Conservation (phyloP, 2,113 vertebrate species). For the rat (Rattus norvegicus) region GRCr8 NC_086024.1:76057501-76058000, state of each 20-base stretch:
- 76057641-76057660: no score
- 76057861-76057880: background rate
- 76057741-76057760: background rate
- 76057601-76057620: background rate
- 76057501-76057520: constrained; percentile 56
- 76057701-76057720: no score
- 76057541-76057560: constrained; percentile 34
- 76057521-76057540: constrained; percentile 43
- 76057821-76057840: constrained; percentile 38
- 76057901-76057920: background rate
- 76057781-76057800: constrained; percentile 33
- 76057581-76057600: background rate
- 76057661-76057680: background rate
- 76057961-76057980: constrained; percentile 7
- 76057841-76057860: constrained; percentile 33
- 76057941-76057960: constrained; percentile 34
- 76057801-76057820: constrained; percentile 37
- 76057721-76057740: background rate
- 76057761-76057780: constrained; percentile 50
- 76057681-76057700: no score
- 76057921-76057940: constrained; percentile 30
- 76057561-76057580: background rate
- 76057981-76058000: constrained; percentile 55
- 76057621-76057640: constrained; percentile 29
- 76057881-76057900: constrained; percentile 39